Conservation (phyloP, 2,797 vertebrate species). For the Leptodactylus fallax region DNA sequence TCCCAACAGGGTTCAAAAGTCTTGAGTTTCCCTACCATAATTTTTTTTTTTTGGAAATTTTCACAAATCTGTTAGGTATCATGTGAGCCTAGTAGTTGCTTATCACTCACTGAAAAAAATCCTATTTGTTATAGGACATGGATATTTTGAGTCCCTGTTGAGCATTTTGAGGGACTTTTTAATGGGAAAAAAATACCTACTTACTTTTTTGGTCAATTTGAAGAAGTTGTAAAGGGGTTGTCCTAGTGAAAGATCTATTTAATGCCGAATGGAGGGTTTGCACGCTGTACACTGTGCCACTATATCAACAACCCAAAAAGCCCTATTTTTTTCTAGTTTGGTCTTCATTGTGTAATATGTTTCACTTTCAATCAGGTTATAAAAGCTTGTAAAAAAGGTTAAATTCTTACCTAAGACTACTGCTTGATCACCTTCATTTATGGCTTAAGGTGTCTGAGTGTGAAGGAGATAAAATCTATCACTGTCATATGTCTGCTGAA, state of each 20-base stretch:
- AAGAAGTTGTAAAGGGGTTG: background rate
- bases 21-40: background rate
- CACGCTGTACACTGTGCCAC: background rate
- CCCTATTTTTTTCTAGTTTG: background rate
- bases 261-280: background rate
- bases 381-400: background rate
- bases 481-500: background rate
- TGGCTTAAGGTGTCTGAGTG: constrained; percentile 11
- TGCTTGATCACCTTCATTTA: background rate
- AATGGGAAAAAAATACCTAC: too few species aligned
- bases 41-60: too few species aligned
- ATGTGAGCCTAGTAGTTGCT: background rate
- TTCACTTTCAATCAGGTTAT: background rate
- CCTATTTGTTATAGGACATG: background rate
- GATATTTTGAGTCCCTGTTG: background rate
- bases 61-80: too few species aligned
- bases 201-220: background rate
- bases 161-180: background rate
- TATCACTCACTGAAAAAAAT: background rate
- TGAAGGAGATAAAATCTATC: background rate
- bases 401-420: background rate
- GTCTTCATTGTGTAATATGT: background rate
- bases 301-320: too few species aligned
- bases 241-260: background rate
- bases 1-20: background rate